Evolutionary conservation across 2,797 vertebrate species (phyloP).

Genomic region (Gymnoscopelus microlampas): DNA sequence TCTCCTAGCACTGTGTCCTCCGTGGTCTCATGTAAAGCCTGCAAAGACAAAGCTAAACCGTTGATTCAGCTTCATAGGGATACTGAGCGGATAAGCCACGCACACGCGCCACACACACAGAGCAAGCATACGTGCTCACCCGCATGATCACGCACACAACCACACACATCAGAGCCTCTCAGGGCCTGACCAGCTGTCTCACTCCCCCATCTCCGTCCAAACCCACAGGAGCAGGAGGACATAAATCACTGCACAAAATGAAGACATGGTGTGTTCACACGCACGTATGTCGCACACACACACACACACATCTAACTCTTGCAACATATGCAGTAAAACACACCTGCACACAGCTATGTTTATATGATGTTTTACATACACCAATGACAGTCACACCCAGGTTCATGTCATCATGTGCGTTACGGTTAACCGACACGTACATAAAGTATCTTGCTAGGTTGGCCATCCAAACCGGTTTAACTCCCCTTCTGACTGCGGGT

Average conservation of each 20-base stretch:
- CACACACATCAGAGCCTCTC: conserved; percentile 42
- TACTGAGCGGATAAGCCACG: conserved; percentile 66
- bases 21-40: conserved; percentile 29
- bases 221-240: conserved; percentile 65
- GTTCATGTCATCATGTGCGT: conserved; percentile 42
- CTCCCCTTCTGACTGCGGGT: conserved; percentile 52
- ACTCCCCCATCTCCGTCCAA: conserved; percentile 64
- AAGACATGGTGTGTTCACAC: conserved; percentile 35
- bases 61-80: conserved; percentile 76
- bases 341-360: conserved; percentile 32
- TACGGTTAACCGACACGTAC: conserved; percentile 4
- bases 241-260: conserved; percentile 71
- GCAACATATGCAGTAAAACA: conserved; percentile 39
- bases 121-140: not conserved
- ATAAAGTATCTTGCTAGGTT: conserved; percentile 6
- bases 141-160: conserved; percentile 6
- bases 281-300: conserved; percentile 25
- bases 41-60: conserved; percentile 72
- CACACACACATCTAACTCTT: conserved; percentile 9
- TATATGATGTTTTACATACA: not conserved
- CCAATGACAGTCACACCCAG: conserved; percentile 56
- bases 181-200: conserved; percentile 73
- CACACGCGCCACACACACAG: conserved; percentile 5
- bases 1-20: conserved; percentile 44
- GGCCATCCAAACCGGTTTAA: conserved; percentile 46